These are phyloP conservation scores for Furcifer pardalis DNA, from an alignment of 2,797 vertebrate species.

Conservation along the genomic window DNA sequence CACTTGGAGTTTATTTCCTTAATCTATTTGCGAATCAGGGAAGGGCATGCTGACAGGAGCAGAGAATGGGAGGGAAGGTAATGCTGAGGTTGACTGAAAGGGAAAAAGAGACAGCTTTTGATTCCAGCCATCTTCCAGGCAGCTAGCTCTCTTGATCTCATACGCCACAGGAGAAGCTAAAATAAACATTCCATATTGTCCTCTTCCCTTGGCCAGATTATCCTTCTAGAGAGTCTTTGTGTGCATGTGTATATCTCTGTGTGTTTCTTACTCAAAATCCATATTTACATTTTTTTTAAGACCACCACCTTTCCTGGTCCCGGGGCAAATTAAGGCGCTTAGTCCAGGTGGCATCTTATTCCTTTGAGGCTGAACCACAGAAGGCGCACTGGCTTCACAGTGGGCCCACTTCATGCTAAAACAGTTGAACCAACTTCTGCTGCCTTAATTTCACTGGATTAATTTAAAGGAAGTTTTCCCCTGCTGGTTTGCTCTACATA, in stretches of 20 bases:
- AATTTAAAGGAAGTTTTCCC: conserved; percentile 35
- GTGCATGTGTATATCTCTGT: background rate
- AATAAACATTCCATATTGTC: conserved; percentile 58
- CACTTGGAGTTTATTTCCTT: conserved; percentile 67
- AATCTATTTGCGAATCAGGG: conserved; percentile 71
- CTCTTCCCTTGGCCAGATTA: conserved; percentile 45
- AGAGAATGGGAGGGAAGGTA: conserved; percentile 67
- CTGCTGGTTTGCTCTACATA: conserved; percentile 49
- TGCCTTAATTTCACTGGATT: conserved; percentile 16
- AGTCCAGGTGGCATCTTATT: conserved; percentile 50
- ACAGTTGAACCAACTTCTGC: conserved; percentile 39
- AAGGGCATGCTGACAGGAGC: conserved; percentile 71
- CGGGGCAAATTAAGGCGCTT: conserved; percentile 37
- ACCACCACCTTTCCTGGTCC: background rate
- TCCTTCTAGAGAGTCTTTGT: conserved; percentile 32
- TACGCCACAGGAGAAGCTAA: conserved; percentile 49
- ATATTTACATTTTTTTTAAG: conserved; percentile 22
- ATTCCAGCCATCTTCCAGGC: conserved; percentile 65
- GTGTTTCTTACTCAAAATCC: conserved; percentile 31
- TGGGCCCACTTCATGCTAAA: background rate
- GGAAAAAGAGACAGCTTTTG: conserved; percentile 77
- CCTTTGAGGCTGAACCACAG: conserved; percentile 39
- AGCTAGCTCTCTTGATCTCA: conserved; percentile 47
- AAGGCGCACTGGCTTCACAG: conserved; percentile 31
- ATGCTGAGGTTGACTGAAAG: conserved; percentile 68